phyloP scores from a whole-genome alignment of 1,140 invertebrate genomes.

The Drosophila pandora region DNA sequence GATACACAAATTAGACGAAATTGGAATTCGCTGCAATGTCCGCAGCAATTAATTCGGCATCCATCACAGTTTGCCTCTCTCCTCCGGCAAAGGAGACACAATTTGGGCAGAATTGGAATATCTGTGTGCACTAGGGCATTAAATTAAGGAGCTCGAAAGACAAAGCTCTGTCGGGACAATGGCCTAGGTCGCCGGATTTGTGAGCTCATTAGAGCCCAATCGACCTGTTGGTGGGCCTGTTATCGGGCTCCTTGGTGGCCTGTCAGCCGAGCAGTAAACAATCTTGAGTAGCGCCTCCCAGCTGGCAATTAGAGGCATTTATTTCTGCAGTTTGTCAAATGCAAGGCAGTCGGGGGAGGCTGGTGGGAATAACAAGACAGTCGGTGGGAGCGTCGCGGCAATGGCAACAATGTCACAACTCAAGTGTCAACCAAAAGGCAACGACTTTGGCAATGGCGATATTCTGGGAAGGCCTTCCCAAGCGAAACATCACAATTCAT shows the following conservation, averaged over 20 bases:
- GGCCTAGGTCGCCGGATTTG: too few relatives aligned
- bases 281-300: constrained; percentile 14
- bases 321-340: constrained; percentile 57
- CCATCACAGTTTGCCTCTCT: constrained; percentile 1
- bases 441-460: constrained; percentile 47
- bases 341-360: constrained; percentile 50
- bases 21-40: constrained; percentile 11
- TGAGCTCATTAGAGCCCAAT: background rate
- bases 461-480: background rate
- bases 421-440: constrained; percentile 70
- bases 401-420: constrained; percentile 69
- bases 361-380: constrained; percentile 16
- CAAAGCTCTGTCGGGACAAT: background rate
- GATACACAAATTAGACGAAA: constrained; percentile 22
- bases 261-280: constrained; percentile 24
- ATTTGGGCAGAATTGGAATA: too few relatives aligned
- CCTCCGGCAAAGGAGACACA: background rate
- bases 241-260: constrained; percentile 17
- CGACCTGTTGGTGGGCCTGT: background rate
- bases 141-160: background rate
- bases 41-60: constrained; percentile 10
- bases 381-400: constrained; percentile 41
- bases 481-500: constrained; percentile 16
- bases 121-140: too few relatives aligned
- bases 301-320: constrained; percentile 62